These are phyloP conservation scores for Ophioderma brevispina DNA, from an alignment of 35 echinoderm and acorn worm species.

Conservation along the genomic window DNA sequence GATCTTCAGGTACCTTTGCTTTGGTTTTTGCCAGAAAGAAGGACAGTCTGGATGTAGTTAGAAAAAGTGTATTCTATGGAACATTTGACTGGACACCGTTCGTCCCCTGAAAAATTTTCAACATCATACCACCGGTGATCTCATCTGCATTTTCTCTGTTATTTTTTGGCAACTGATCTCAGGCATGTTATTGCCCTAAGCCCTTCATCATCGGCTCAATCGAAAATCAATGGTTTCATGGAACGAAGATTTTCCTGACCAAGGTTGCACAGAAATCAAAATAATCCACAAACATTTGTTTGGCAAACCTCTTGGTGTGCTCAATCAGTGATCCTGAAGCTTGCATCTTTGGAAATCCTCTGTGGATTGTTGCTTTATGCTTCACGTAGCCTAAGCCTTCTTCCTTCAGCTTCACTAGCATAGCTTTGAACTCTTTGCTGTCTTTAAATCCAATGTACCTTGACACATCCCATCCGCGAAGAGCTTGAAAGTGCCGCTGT, in stretches of 20 bases:
- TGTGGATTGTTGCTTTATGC: not conserved
- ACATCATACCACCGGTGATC: not conserved
- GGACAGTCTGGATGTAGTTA: conserved; percentile 45
- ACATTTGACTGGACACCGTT: conserved; percentile 20
- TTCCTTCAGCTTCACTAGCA: conserved; percentile 19
- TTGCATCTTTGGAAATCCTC: conserved; percentile 6
- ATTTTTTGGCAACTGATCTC: conserved; percentile 5
- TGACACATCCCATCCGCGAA: conserved; percentile 34
- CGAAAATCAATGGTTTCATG: conserved; percentile 41
- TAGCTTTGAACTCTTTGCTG: conserved; percentile 50
- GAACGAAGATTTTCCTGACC: conserved; percentile 36
- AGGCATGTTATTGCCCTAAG: not conserved
- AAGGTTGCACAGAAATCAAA: conserved; percentile 13
- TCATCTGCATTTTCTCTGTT: conserved; percentile 29
- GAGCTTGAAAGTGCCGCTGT: conserved; percentile 45
- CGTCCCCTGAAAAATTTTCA: conserved; percentile 22
- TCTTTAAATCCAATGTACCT: conserved; percentile 22
- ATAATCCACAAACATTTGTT: conserved; percentile 53
- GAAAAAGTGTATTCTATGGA: conserved; percentile 30
- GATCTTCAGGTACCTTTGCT: not conserved
- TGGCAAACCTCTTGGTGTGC: conserved; percentile 38
- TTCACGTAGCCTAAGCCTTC: not conserved
- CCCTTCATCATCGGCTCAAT: conserved; percentile 7
- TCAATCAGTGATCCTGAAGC: not conserved
- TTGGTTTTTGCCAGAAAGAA: conserved; percentile 44